These are phyloP conservation scores for Dendroctonus ponderosae DNA, from an alignment of 1,140 invertebrate species.

Conservation along the genomic window DNA sequence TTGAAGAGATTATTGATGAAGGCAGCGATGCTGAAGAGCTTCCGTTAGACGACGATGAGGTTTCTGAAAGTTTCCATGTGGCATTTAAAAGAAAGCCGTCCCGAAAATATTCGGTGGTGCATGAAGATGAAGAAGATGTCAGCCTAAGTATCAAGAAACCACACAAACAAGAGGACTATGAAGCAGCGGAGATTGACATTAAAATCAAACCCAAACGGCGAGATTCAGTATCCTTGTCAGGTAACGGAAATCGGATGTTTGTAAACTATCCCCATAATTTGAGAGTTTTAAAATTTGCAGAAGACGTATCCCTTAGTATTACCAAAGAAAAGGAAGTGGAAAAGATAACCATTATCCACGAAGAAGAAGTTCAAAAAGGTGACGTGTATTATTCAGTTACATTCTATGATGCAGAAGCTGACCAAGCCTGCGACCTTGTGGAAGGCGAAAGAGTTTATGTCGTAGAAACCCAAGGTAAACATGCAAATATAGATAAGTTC, in stretches of 20 bases:
- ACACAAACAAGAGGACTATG: constrained; percentile 53
- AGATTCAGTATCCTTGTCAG: constrained; percentile 55
- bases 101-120: constrained; percentile 57
- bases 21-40: constrained; percentile 58
- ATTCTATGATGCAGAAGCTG: constrained; percentile 82
- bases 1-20: constrained; percentile 69
- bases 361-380: constrained; percentile 64
- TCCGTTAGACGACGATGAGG: constrained; percentile 62
- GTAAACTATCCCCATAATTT: not conserved
- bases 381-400: constrained; percentile 80
- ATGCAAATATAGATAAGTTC: too few relatives aligned
- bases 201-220: constrained; percentile 63
- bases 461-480: constrained; percentile 67
- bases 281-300: constrained; percentile 37
- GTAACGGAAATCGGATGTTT: constrained; percentile 9
- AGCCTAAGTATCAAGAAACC: constrained; percentile 54
- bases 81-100: constrained; percentile 56
- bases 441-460: constrained; percentile 88
- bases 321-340: constrained; percentile 57
- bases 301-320: constrained; percentile 60
- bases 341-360: constrained; percentile 48
- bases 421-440: constrained; percentile 82
- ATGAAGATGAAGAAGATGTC: constrained; percentile 59
- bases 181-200: constrained; percentile 55
- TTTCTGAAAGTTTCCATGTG: constrained; percentile 55